phyloP scores from a whole-genome alignment of 1,140 invertebrate genomes.

The Leptinotarsa defecta region DNA sequence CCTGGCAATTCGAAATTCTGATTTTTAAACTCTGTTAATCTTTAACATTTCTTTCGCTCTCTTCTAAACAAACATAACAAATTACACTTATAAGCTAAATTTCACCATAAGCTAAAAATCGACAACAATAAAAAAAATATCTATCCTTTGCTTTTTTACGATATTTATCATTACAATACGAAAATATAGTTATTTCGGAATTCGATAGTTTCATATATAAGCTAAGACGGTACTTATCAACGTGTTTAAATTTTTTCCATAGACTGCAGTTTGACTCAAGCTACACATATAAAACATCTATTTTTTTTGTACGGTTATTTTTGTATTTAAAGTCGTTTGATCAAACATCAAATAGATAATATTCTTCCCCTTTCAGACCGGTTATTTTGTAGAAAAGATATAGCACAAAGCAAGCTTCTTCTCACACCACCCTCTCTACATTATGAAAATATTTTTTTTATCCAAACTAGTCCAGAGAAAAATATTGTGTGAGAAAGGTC shows the following conservation, averaged over 20 bases:
- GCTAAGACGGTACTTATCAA: slow-evolving; percentile 42
- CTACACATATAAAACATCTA: slow-evolving; percentile 50
- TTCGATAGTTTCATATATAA: slow-evolving; percentile 46
- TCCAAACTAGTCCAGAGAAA: too few relatives aligned
- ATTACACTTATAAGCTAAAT: slow-evolving; percentile 44
- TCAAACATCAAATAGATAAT: slow-evolving; percentile 16
- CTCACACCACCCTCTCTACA: background rate
- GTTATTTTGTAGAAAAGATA: slow-evolving; percentile 1
- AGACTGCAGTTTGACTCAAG: slow-evolving; percentile 37
- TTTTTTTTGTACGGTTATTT: slow-evolving; percentile 33
- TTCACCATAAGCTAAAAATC: slow-evolving; percentile 46
- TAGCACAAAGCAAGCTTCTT: background rate
- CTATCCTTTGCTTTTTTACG: slow-evolving; percentile 42
- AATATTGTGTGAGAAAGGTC: too few relatives aligned
- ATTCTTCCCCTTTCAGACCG: background rate
- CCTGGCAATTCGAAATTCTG: slow-evolving; percentile 18
- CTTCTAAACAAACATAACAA: slow-evolving; percentile 46
- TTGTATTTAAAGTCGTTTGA: slow-evolving; percentile 28
- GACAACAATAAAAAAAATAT: slow-evolving; percentile 50
- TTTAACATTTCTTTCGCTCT: slow-evolving; percentile 44
- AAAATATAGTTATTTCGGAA: slow-evolving; percentile 52
- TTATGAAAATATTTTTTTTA: slow-evolving; percentile 1
- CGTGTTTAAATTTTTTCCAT: slow-evolving; percentile 29
- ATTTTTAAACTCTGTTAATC: slow-evolving; percentile 45
- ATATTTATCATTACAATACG: slow-evolving; percentile 46